Evolutionary conservation across 2,113 vertebrate genomes (phyloP).

Genomic region (Cnemophilus loriae): DNA sequence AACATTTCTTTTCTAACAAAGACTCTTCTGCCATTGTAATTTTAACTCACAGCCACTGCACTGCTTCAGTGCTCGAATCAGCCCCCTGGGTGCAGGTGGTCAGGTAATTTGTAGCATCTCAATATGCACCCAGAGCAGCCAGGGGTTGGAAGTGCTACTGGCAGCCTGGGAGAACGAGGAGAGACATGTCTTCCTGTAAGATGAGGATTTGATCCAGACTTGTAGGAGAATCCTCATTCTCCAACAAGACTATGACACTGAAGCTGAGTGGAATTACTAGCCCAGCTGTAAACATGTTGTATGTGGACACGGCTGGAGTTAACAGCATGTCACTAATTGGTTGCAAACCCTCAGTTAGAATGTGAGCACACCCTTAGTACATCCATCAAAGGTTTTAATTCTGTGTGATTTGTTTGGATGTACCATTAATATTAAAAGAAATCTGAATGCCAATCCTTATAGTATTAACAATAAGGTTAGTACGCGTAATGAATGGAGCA

Average conservation of each 20-base stretch:
- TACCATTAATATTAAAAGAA: neutral
- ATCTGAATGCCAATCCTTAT: neutral
- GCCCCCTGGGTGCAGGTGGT: neutral
- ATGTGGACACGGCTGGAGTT: neutral
- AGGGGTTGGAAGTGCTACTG: neutral
- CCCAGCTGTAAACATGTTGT: neutral
- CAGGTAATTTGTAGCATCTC: too few relatives aligned
- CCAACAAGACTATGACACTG: neutral
- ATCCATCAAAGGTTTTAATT: neutral
- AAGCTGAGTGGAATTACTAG: neutral
- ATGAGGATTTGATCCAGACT: neutral
- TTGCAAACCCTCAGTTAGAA: neutral
- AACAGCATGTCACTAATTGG: neutral
- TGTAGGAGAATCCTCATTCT: neutral
- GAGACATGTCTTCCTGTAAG: fast-evolving
- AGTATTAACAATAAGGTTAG: neutral
- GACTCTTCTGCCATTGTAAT: neutral
- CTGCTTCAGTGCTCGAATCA: fast-evolving
- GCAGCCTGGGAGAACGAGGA: neutral
- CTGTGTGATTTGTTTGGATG: neutral
- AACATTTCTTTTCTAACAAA: neutral
- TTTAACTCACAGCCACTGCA: neutral
- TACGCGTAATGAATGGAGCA: neutral
- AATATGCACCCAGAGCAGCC: fast-evolving
- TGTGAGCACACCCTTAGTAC: neutral